Evolutionary conservation across 1,140 invertebrate species (phyloP).

Genomic region (Geopemphigus sp.): DNA sequence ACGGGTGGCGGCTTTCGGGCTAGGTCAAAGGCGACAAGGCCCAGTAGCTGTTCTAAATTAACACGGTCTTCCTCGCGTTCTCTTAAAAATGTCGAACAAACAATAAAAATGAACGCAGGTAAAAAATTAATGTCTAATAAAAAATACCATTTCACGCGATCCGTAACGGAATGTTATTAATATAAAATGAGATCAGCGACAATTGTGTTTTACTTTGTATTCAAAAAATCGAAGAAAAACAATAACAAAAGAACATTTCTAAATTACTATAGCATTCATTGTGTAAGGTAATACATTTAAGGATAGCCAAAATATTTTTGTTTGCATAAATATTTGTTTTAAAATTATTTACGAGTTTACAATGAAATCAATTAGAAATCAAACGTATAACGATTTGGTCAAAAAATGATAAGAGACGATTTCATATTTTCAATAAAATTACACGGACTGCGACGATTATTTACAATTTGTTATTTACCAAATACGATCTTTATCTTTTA

Average conservation of each 20-base stretch:
- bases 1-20: constrained; percentile 15
- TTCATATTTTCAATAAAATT: no score
- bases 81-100: constrained; percentile 39
- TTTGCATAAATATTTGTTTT: not conserved
- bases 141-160: constrained; percentile 32
- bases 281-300: not conserved
- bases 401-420: not conserved
- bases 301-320: not conserved
- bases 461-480: no score
- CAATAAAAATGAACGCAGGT: constrained; percentile 17
- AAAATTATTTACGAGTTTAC: not conserved
- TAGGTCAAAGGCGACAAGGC: constrained; percentile 44
- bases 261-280: not conserved
- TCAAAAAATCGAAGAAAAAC: not conserved
- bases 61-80: constrained; percentile 18
- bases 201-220: constrained; percentile 19
- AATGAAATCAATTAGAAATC: not conserved
- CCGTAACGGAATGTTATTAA: constrained; percentile 48
- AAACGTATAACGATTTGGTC: not conserved
- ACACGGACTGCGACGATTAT: no score
- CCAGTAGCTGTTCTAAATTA: constrained; percentile 46
- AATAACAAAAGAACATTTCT: constrained; percentile 14
- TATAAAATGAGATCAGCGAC: constrained; percentile 33
- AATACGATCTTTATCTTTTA: no score
- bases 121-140: constrained; percentile 37